These are phyloP conservation scores for Drosophila murphyi DNA, from an alignment of 1,140 invertebrate species.

Conservation along the genomic window DNA sequence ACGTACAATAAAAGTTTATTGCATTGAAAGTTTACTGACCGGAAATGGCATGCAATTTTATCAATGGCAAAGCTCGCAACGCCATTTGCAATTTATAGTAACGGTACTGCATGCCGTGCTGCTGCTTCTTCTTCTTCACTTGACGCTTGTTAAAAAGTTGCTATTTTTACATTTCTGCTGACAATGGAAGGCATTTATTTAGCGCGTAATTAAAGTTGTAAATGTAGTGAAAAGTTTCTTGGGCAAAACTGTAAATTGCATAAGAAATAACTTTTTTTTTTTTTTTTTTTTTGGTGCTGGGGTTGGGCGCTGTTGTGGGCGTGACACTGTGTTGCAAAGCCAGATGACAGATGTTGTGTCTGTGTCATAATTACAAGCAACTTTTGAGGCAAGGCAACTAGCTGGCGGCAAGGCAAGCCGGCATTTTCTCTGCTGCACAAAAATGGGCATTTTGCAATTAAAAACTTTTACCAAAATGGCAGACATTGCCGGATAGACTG, in stretches of 20 bases:
- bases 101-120: neutral
- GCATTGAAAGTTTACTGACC: conserved; percentile 75
- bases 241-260: conserved; percentile 55
- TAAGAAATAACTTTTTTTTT: conserved; percentile 34
- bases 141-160: neutral
- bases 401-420: neutral
- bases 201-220: conserved; percentile 70
- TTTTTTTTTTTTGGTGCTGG: too few species aligned
- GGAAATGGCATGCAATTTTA: conserved; percentile 79
- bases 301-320: neutral
- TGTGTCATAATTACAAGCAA: conserved; percentile 70
- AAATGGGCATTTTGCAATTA: conserved; percentile 69
- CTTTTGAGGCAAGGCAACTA: conserved; percentile 30
- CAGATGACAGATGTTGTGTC: conserved; percentile 53
- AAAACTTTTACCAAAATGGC: conserved; percentile 54
- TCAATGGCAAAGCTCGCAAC: conserved; percentile 48
- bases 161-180: conserved; percentile 25
- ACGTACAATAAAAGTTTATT: conserved; percentile 51
- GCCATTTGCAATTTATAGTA: conserved; percentile 1
- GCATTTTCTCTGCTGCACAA: conserved; percentile 23
- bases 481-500: neutral
- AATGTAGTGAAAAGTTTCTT: conserved; percentile 58
- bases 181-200: conserved; percentile 51
- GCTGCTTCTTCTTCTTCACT: neutral
- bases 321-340: conserved; percentile 31